Evolutionary conservation across 2,113 vertebrate genomes (phyloP).

Genomic region (Tragelaphus buxtoni): DNA sequence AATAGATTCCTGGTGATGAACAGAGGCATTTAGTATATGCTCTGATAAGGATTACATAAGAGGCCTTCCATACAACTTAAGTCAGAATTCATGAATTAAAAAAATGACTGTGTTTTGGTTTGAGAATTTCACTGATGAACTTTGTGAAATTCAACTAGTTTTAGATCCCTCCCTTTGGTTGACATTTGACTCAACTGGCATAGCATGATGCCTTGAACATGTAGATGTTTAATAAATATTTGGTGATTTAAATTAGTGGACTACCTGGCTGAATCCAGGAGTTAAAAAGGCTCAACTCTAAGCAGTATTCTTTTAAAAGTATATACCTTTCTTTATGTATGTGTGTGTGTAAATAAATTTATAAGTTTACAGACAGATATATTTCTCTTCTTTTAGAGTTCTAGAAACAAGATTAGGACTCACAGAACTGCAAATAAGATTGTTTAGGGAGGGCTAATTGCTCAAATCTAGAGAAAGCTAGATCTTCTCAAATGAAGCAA

Average conservation of each 20-base stretch:
- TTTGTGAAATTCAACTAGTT: neutral
- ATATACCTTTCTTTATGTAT: neutral
- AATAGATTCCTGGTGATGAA: neutral
- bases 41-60: neutral
- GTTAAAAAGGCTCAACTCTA: neutral
- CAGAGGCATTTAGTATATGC: neutral
- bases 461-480: neutral
- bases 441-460: neutral
- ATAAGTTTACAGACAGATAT: neutral
- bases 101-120: neutral
- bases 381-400: neutral
- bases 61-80: neutral
- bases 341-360: neutral
- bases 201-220: neutral
- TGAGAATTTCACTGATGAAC: neutral
- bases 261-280: neutral
- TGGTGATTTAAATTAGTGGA: neutral
- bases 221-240: neutral
- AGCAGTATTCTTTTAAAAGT: neutral
- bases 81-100: neutral
- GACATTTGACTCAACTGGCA: neutral
- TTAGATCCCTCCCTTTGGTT: neutral
- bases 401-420: neutral
- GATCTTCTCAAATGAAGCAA: constrained; percentile 4
- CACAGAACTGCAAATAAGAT: neutral